phyloP scores from a whole-genome alignment of 1,140 invertebrate species.

The Thrips palmi region DNA sequence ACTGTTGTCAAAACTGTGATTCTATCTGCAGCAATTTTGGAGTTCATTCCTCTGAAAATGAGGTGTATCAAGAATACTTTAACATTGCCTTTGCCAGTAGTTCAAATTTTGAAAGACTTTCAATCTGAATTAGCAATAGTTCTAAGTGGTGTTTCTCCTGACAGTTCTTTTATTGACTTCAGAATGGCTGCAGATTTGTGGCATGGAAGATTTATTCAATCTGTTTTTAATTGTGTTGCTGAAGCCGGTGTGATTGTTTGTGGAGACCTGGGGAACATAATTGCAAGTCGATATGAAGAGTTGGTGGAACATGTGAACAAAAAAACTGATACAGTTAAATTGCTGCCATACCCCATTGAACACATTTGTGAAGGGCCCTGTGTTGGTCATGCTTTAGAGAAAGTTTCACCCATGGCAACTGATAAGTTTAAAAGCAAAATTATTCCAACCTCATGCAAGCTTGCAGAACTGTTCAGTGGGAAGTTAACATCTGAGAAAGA shows the following conservation, averaged over 20 bases:
- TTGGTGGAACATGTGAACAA: constrained; percentile 1
- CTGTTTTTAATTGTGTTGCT: background rate
- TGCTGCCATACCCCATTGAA: background rate
- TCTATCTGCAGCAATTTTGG: too few relatives aligned
- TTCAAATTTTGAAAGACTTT: too few relatives aligned
- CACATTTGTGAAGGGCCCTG: too few relatives aligned
- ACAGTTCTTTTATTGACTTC: background rate
- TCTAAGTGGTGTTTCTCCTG: background rate
- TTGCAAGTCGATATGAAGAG: background rate
- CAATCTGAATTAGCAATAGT: too few relatives aligned
- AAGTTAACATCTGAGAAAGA: constrained; percentile 1
- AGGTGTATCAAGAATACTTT: too few relatives aligned
- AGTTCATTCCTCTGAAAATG: too few relatives aligned
- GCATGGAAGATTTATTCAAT: constrained; percentile 10
- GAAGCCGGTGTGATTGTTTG: background rate
- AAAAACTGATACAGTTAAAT: background rate
- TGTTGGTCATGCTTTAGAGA: too few relatives aligned
- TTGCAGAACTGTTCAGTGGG: background rate
- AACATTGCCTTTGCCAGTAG: too few relatives aligned
- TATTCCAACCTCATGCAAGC: background rate
- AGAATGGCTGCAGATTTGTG: constrained; percentile 7
- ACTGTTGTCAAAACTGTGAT: too few relatives aligned
- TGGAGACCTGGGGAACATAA: background rate
- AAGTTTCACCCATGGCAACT: background rate
- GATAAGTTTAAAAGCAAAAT: background rate